Conservation (phyloP, 2,888 invertebrate species). For the Leucophora obtusa region DNA sequence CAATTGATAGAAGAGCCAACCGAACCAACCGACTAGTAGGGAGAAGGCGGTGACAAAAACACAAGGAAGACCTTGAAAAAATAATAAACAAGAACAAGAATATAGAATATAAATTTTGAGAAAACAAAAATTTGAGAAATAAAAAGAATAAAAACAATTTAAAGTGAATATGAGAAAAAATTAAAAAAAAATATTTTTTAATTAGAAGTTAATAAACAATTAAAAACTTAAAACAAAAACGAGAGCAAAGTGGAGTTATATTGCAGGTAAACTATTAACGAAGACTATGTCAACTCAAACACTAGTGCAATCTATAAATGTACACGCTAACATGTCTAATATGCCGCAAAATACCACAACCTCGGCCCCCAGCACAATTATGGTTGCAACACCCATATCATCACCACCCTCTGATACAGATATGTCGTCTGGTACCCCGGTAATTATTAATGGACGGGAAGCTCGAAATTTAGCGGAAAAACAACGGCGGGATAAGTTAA, state of each 20-base stretch:
- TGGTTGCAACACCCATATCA: background rate
- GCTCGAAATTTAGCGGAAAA: slow-evolving; percentile 94
- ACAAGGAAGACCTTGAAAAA: slow-evolving; percentile 67
- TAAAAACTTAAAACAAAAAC: slow-evolving; percentile 13
- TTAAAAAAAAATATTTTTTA: slow-evolving; percentile 25
- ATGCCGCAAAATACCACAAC: slow-evolving; percentile 14
- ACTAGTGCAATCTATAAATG: slow-evolving; percentile 41
- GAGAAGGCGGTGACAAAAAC: slow-evolving; percentile 37
- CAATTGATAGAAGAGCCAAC: slow-evolving; percentile 28
- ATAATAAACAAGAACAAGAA: slow-evolving; percentile 55
- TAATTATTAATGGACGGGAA: slow-evolving; percentile 83
- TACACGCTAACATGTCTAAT: slow-evolving; percentile 41
- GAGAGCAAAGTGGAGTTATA: background rate
- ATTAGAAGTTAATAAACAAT: slow-evolving; percentile 24
- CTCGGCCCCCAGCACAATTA: background rate
- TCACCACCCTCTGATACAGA: slow-evolving; percentile 32
- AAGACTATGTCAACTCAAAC: slow-evolving; percentile 48
- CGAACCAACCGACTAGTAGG: slow-evolving; percentile 22
- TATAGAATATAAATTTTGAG: slow-evolving; percentile 24
- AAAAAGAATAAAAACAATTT: slow-evolving; percentile 29
- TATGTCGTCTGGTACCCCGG: background rate
- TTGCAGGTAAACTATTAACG: background rate
- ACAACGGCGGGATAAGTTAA: slow-evolving; percentile 92
- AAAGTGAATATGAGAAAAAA: slow-evolving; percentile 36
- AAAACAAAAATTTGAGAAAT: slow-evolving; percentile 15